Evolutionary conservation across 2,888 invertebrate species (phyloP).

Genomic region (Didymodactylos carnosus): DNA sequence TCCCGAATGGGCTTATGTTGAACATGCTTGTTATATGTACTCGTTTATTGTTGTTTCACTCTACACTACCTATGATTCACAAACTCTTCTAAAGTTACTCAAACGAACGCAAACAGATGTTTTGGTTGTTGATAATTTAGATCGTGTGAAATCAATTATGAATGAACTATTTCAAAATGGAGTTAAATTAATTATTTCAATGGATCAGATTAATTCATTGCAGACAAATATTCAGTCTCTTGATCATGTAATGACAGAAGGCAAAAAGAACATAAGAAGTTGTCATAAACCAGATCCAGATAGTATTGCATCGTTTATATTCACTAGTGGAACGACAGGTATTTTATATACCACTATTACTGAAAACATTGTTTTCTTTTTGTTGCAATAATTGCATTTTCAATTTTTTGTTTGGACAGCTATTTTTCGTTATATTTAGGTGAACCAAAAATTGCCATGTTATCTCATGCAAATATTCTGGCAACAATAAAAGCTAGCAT

Average conservation of each 20-base stretch:
- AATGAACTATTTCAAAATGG: not conserved
- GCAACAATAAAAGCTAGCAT: not conserved
- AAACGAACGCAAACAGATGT: not conserved
- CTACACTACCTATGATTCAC: slow-evolving; percentile 4
- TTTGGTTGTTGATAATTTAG: not conserved
- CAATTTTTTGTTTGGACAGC: too few relatives aligned
- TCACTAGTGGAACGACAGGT: not conserved
- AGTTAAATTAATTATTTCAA: not conserved
- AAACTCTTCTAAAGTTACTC: not conserved
- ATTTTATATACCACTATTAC: not conserved
- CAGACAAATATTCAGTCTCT: not conserved
- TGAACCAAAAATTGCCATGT: not conserved
- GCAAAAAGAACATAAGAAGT: not conserved
- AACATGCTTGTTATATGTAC: slow-evolving; percentile 8
- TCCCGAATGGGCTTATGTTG: slow-evolving; percentile 47
- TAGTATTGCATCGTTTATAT: not conserved
- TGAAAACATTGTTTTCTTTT: not conserved
- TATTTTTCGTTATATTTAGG: not conserved
- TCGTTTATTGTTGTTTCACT: not conserved
- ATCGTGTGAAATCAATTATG: not conserved
- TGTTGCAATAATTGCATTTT: not conserved
- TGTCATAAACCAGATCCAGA: not conserved
- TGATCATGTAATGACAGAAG: not conserved
- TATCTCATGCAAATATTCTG: not conserved
- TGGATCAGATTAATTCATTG: not conserved